Evolutionary conservation across 1,140 invertebrate species (phyloP), one percentile per base, ranked within the genome.

Genomic region (Drosophila lini): DNA sequence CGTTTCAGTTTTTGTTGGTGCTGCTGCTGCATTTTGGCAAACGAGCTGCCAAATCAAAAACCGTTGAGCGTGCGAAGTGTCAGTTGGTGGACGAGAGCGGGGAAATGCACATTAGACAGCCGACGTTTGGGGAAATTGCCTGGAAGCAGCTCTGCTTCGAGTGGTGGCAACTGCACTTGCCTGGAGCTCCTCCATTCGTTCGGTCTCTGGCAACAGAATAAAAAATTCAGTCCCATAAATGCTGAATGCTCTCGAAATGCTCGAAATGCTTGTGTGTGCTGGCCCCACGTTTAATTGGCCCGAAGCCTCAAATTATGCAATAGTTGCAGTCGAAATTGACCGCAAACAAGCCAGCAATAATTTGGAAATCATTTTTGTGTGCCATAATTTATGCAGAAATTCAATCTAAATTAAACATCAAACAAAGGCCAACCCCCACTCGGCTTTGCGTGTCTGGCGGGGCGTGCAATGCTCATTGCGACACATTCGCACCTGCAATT

Each of bases 401-500:
- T 67, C 80, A 83, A 82, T 83, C 76, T 75, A 82, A 82, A 82
- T 82, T 83, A 82, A 80, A 83, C 74, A 83, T 82, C 65, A 71
- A 71, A 70, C 64, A 71, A 71, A 69, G 42, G 34, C 48, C 34
- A 44, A 4, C 44, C 31, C 31, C 7, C 5, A 1, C 31, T 8
- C 0, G 10, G 13, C 42, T 56, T 65, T 67, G 48, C 45, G 68
- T 61, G 62, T 60, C 36, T 42, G 69, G 53, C 28, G 80, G 81
- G 78, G 76, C 76, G 61, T 60, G 65, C 65, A 64, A 56, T 67
- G 71, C 62, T 83, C 63, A 80, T 59, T 59, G 83, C 75, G 67
- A 80, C 84, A 80, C 71, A 84, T 86, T 88, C 80, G 70, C 84
- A 88, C 83, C 84, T 88, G 83, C 80, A 80, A 89, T 88, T 88